These are phyloP conservation scores for Bacillus rossius DNA, from an alignment of 1,140 invertebrate species.

Conservation along the genomic window DNA sequence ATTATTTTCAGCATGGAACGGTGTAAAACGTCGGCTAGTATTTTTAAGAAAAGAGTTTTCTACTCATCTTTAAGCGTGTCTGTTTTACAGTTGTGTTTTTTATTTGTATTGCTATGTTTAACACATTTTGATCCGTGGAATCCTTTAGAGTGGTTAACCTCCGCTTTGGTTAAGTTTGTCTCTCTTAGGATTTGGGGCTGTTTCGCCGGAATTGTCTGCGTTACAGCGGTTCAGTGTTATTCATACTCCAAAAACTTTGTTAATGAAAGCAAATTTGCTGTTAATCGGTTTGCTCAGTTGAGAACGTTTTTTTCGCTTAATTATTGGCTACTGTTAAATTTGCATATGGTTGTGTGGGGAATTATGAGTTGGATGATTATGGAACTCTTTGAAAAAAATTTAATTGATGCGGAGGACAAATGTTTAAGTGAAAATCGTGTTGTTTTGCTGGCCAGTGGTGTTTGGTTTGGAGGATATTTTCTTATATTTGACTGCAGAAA, in stretches of 20 bases:
- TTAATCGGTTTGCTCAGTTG: slow-evolving; percentile 47
- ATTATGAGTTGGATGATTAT: slow-evolving; percentile 55
- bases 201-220: no score
- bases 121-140: no score
- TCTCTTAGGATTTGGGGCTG: no score
- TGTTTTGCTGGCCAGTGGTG: slow-evolving; percentile 57
- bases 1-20: no score
- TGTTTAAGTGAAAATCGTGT: slow-evolving; percentile 50
- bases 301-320: slow-evolving; percentile 52
- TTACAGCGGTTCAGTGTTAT: no score
- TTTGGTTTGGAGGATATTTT: slow-evolving; percentile 62
- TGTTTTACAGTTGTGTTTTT: no score
- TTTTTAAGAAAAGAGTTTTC: no score
- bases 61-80: no score
- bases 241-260: background rate
- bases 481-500: slow-evolving; percentile 53
- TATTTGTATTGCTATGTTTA: no score
- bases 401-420: slow-evolving; percentile 37
- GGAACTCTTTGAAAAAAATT: slow-evolving; percentile 48
- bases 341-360: slow-evolving; percentile 53
- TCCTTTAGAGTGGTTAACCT: no score
- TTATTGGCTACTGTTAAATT: slow-evolving; percentile 48
- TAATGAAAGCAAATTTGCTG: background rate
- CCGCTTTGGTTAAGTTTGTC: no score
- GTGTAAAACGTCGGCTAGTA: no score